Evolutionary conservation across 2,113 vertebrate genomes (phyloP).

Genomic region (Pseudopipra pipra): DNA sequence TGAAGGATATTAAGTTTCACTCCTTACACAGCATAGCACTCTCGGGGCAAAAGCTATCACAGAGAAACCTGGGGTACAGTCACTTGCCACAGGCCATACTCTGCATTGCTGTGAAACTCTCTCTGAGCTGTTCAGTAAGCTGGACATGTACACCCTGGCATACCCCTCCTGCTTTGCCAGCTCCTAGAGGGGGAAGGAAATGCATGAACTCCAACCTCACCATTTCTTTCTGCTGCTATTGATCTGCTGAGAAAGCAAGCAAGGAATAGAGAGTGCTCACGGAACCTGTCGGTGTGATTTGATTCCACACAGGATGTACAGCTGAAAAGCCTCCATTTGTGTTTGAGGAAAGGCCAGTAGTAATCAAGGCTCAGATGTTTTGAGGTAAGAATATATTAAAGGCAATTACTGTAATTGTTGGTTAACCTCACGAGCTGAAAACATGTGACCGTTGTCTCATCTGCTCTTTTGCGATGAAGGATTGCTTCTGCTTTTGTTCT

Average conservation of each 20-base stretch:
- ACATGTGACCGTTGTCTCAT: background rate
- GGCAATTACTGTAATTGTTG: background rate
- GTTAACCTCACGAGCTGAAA: background rate
- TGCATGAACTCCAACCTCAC: background rate
- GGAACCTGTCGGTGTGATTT: background rate
- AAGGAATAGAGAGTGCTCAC: background rate
- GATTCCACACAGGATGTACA: no score
- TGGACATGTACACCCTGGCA: fast-evolving
- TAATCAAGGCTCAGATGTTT: background rate
- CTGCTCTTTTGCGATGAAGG: background rate
- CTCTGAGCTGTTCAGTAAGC: background rate
- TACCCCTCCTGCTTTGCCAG: background rate
- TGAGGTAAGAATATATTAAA: background rate
- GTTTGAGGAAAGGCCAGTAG: background rate
- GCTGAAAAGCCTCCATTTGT: background rate
- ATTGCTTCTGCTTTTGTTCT: background rate
- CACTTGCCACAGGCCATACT: background rate
- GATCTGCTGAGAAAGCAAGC: background rate
- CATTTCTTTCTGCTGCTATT: background rate
- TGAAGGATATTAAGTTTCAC: background rate
- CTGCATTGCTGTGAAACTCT: fast-evolving
- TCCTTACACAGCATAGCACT: background rate
- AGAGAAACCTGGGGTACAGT: background rate
- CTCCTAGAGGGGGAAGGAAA: background rate
- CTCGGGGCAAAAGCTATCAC: background rate